Conservation (phyloP, 1,140 invertebrate genomes). For the Cylas formicarius region DNA sequence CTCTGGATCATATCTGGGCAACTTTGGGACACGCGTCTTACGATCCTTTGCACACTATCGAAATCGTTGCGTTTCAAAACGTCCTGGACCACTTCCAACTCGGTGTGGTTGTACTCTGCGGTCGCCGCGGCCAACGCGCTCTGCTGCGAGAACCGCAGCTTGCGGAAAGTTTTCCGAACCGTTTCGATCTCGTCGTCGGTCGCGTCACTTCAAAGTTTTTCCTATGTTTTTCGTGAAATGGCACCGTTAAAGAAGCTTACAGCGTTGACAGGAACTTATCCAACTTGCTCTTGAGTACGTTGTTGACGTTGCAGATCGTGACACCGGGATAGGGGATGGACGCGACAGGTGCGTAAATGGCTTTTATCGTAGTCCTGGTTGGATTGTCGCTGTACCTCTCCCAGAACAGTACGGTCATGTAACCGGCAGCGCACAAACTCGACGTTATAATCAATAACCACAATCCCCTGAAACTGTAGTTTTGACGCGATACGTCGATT, state of each 20-base stretch:
- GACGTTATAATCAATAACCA: neutral
- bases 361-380: constrained; percentile 1
- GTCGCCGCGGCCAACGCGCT: neutral
- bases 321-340: constrained; percentile 7
- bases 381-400: constrained; percentile 5
- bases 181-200: neutral
- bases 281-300: neutral
- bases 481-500: no score
- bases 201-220: neutral
- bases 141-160: neutral
- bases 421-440: neutral
- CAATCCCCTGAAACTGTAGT: constrained; percentile 4
- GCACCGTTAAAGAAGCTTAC: constrained; percentile 7
- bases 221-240: neutral
- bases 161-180: neutral
- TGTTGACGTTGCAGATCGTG: constrained; percentile 5
- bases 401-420: constrained; percentile 7
- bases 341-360: neutral
- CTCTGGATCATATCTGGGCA: constrained; percentile 2
- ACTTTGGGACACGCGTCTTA: constrained; percentile 5
- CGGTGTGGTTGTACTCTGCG: constrained; percentile 2
- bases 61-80: constrained; percentile 4
- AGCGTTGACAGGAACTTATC: neutral
- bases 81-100: neutral
- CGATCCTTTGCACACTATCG: neutral